These are phyloP conservation scores for Scaptomyza caliginosa DNA, from an alignment of 2,888 invertebrate species.

Conservation along the genomic window DNA sequence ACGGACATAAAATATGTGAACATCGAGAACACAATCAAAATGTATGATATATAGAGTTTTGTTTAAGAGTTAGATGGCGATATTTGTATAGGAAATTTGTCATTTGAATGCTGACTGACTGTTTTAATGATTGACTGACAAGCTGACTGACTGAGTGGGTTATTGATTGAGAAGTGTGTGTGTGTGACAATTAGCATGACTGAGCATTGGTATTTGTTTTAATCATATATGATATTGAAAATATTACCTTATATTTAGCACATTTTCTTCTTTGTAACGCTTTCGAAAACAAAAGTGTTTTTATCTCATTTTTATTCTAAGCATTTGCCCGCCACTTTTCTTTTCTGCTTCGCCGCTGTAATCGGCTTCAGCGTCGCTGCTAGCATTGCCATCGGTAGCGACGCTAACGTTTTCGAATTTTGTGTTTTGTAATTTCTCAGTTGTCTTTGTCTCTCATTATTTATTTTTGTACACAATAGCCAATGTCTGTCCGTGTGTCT, in stretches of 20 bases:
- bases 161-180: conserved; percentile 24
- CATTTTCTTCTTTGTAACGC: conserved; percentile 32
- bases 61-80: conserved; percentile 15
- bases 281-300: conserved; percentile 41
- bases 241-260: conserved; percentile 4
- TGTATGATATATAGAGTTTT: conserved; percentile 29
- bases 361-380: neutral
- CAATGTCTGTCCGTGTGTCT: conserved; percentile 23
- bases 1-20: conserved; percentile 9
- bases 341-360: neutral
- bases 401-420: conserved; percentile 9
- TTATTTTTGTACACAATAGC: conserved; percentile 61
- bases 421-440: conserved; percentile 28
- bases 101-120: conserved; percentile 12
- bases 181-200: conserved; percentile 28
- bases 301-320: conserved; percentile 10
- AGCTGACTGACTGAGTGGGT: conserved; percentile 42
- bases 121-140: conserved; percentile 32
- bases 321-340: conserved; percentile 12
- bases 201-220: conserved; percentile 36
- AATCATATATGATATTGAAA: conserved; percentile 45
- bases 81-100: conserved; percentile 8
- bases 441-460: conserved; percentile 44
- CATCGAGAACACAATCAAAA: conserved; percentile 33
- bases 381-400: neutral